Evolutionary conservation across 2,113 vertebrate genomes (phyloP).

Genomic region (Pseudopodoces humilis): DNA sequence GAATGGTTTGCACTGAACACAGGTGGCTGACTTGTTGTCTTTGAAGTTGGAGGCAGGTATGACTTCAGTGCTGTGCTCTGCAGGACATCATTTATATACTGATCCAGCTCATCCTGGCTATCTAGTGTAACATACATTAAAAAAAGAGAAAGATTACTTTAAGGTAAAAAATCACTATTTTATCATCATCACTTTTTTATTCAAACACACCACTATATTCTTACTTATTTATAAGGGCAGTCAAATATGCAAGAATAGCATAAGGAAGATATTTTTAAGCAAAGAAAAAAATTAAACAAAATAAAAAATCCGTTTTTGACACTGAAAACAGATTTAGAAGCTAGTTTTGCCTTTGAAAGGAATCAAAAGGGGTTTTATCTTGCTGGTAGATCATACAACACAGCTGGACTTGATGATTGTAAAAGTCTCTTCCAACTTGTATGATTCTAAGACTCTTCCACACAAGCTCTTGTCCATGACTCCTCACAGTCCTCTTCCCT

Average conservation of each 20-base stretch:
- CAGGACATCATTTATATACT: slow-evolving; percentile 89
- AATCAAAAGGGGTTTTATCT: neutral
- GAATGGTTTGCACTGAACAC: slow-evolving; percentile 91
- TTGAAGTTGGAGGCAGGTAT: slow-evolving; percentile 85
- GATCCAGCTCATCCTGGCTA: slow-evolving; percentile 85
- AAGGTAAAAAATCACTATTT: neutral
- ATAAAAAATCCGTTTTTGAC: neutral
- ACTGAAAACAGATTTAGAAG: neutral
- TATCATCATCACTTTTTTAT: neutral
- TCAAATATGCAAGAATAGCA: neutral
- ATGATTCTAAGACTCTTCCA: neutral
- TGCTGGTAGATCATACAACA: neutral
- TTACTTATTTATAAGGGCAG: neutral
- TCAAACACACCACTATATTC: neutral
- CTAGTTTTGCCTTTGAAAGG: neutral
- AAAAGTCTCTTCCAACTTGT: neutral
- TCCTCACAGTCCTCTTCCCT: neutral
- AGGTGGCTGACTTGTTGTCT: slow-evolving; percentile 78
- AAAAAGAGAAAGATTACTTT: neutral
- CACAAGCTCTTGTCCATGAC: neutral
- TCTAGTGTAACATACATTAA: slow-evolving; percentile 32
- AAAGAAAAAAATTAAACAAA: neutral
- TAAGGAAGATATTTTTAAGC: neutral
- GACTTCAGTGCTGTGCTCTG: slow-evolving; percentile 84
- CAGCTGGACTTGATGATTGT: neutral